These are phyloP conservation scores for Corynorhinus townsendii DNA, from an alignment of 2,113 vertebrate genomes.

Conservation along the genomic window DNA sequence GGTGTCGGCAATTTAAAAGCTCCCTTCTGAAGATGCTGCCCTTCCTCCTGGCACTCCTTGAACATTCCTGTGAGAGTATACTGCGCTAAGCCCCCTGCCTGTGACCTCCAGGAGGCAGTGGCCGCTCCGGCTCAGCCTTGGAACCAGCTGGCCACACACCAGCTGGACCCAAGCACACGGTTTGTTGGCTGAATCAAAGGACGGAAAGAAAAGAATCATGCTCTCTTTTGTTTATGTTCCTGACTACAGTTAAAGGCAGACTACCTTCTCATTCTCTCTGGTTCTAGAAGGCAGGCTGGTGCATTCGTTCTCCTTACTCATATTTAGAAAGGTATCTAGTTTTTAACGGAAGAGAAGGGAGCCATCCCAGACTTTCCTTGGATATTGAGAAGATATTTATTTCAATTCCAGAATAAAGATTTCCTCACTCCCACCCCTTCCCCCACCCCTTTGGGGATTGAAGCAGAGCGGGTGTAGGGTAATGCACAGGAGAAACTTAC, in stretches of 20 bases:
- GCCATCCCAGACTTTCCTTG: neutral
- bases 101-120: neutral
- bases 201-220: neutral
- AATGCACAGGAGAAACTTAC: neutral
- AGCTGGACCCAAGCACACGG: neutral
- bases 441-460: neutral
- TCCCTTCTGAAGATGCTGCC: neutral
- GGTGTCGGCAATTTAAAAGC: neutral
- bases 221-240: neutral
- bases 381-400: neutral
- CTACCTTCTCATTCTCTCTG: neutral
- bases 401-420: neutral
- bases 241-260: neutral
- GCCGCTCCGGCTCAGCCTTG: neutral
- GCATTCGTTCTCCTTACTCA: neutral
- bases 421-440: neutral
- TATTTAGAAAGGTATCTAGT: neutral
- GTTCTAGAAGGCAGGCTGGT: neutral
- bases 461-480: neutral
- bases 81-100: neutral
- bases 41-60: neutral
- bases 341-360: neutral
- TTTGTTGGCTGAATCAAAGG: neutral
- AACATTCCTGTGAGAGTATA: neutral
- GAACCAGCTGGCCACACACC: neutral